Percentiles rank a stretch among this genome's conserved stretches.
These are phyloP conservation scores for Synergus laeviventris DNA, from an alignment of 2,888 invertebrate species.

Conservation along the genomic window DNA sequence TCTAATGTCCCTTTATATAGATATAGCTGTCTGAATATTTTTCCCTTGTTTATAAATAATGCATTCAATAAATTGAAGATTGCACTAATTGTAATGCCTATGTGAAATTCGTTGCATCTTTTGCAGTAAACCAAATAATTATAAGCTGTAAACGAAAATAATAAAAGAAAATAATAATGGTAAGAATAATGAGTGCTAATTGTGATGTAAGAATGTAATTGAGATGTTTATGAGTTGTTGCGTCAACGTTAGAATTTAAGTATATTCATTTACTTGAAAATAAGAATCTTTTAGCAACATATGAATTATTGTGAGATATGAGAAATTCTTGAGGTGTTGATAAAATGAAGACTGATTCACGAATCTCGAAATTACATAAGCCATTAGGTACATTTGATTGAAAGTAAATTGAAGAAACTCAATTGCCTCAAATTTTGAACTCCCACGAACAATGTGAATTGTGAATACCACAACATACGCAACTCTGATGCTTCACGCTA, in stretches of 20 bases:
- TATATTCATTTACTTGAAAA: constrained; percentile 3
- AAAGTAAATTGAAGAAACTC: constrained; percentile 37
- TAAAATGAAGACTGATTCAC: constrained; percentile 17
- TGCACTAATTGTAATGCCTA: background rate
- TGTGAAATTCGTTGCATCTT: background rate
- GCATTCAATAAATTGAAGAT: constrained; percentile 3
- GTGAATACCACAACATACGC: constrained; percentile 25
- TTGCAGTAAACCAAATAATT: background rate
- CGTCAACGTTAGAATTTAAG: constrained; percentile 13
- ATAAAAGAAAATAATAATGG: constrained; percentile 13
- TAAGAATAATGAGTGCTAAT: constrained; percentile 4
- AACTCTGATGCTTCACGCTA: constrained; percentile 26
- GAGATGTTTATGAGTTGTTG: constrained; percentile 10
- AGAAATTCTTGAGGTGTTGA: constrained; percentile 30
- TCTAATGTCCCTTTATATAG: background rate
- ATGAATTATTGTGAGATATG: constrained; percentile 23
- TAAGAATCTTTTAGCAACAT: constrained; percentile 1
- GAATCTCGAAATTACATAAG: constrained; percentile 26
- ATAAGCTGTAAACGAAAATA: background rate
- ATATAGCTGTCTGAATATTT: background rate
- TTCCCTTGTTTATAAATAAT: constrained; percentile 1
- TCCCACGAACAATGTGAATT: constrained; percentile 25
- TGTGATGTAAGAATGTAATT: constrained; percentile 6
- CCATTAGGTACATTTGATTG: constrained; percentile 28
- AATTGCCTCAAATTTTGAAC: constrained; percentile 37